phyloP scores from a whole-genome alignment of 2,113 vertebrate species.

The Thamnophis sirtalis region DNA sequence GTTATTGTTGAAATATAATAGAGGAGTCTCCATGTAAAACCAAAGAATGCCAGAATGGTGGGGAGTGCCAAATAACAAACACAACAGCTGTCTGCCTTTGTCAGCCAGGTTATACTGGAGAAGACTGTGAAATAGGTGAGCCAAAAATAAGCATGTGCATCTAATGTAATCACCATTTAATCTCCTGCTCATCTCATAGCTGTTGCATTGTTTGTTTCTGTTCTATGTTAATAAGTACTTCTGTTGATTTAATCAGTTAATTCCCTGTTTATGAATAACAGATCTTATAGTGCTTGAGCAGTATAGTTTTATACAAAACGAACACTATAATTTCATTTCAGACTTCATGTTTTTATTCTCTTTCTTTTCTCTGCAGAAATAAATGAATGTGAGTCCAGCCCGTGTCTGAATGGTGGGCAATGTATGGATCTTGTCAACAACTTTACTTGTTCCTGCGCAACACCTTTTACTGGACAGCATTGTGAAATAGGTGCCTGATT shows the following conservation, averaged over 20 bases:
- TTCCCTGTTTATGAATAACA: background rate
- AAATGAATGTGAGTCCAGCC: conserved; percentile 80
- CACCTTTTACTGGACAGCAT: conserved; percentile 76
- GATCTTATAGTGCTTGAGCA: background rate
- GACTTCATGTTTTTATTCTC: background rate
- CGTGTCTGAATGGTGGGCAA: conserved; percentile 83
- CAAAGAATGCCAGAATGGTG: conserved; percentile 65
- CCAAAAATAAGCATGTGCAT: fast-evolving
- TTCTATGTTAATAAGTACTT: background rate
- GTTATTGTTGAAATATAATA: conserved; percentile 15
- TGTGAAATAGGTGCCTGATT: conserved; percentile 84
- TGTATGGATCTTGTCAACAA: conserved; percentile 76
- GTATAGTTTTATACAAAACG: background rate
- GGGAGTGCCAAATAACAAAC: conserved; percentile 57
- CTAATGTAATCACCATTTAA: background rate
- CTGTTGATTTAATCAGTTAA: background rate
- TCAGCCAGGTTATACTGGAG: conserved; percentile 57
- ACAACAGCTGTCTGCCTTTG: conserved; percentile 57
- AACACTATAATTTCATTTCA: background rate
- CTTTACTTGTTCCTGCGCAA: conserved; percentile 81
- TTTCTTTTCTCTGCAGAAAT: conserved; percentile 70
- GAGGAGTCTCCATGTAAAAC: conserved; percentile 63
- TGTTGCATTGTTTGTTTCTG: background rate
- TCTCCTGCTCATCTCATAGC: background rate
- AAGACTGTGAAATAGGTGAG: conserved; percentile 64